A percentile compares a stretch with the other conserved stretches of the same genome.
These are phyloP conservation scores for Agriotes lineatus DNA, from an alignment of 2,888 invertebrate species.

Conservation along the genomic window DNA sequence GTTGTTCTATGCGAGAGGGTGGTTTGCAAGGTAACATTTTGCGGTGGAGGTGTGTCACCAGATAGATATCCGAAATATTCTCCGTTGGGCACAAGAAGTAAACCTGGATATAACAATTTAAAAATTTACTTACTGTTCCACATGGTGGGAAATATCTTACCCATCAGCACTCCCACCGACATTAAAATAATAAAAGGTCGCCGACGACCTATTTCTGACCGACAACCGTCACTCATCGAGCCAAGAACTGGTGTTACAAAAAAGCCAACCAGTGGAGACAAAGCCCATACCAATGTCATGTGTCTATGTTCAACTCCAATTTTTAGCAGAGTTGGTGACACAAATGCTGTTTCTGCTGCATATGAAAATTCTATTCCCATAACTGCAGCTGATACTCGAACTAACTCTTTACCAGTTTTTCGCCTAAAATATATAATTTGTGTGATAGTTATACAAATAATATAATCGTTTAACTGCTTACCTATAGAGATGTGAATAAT, in stretches of 20 bases:
- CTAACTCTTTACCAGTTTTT: constrained; percentile 84
- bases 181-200: constrained; percentile 92
- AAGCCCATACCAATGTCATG: constrained; percentile 96
- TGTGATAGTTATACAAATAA: not conserved
- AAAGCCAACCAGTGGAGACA: constrained; percentile 94
- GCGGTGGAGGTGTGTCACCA: constrained; percentile 75
- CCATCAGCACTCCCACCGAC: constrained; percentile 90
- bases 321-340: constrained; percentile 92
- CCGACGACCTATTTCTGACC: constrained; percentile 83
- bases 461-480: constrained; percentile 56
- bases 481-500: constrained; percentile 79
- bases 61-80: constrained; percentile 85
- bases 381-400: constrained; percentile 92
- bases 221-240: constrained; percentile 92
- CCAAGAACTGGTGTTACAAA: constrained; percentile 94
- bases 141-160: constrained; percentile 66
- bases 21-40: constrained; percentile 63
- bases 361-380: constrained; percentile 99
- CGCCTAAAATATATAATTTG: constrained; percentile 68
- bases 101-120: constrained; percentile 70
- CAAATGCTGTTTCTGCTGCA: constrained; percentile 97
- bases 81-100: constrained; percentile 93
- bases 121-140: not conserved
- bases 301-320: constrained; percentile 93
- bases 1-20: constrained; percentile 70